A percentile compares a stretch with the other conserved stretches of the same genome.
Evolutionary conservation across 1,140 invertebrate genomes (phyloP).

Genomic region (Protaetia brevitarsis): DNA sequence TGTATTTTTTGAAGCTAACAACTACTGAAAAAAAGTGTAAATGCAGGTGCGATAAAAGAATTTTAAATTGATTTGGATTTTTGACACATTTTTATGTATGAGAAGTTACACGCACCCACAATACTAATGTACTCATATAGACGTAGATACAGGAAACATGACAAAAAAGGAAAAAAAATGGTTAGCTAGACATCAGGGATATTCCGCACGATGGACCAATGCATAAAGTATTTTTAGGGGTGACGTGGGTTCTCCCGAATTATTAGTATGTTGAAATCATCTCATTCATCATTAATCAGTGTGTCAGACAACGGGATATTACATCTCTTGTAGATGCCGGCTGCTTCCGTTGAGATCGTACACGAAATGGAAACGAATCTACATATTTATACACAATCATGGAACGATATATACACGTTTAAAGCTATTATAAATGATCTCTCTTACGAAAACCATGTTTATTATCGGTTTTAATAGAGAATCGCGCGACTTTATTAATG

Average conservation of each 20-base stretch:
- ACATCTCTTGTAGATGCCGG: slow-evolving; percentile 43
- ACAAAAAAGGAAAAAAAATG: too few species aligned
- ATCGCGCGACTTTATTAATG: slow-evolving; percentile 3
- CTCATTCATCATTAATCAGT: slow-evolving; percentile 42
- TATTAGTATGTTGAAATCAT: slow-evolving; percentile 30
- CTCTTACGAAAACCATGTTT: slow-evolving; percentile 19
- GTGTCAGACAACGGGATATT: slow-evolving; percentile 43
- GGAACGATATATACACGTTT: slow-evolving; percentile 33
- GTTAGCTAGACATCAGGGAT: too few species aligned
- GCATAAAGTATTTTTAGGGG: too few species aligned
- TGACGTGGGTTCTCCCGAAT: not conserved
- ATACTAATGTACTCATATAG: too few species aligned
- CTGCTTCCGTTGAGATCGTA: slow-evolving; percentile 39
- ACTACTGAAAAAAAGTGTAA: too few species aligned
- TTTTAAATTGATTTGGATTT: too few species aligned
- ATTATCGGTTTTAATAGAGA: slow-evolving; percentile 20
- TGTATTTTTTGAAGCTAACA: too few species aligned
- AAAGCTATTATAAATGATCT: slow-evolving; percentile 26
- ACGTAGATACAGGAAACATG: too few species aligned
- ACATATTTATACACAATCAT: slow-evolving; percentile 45
- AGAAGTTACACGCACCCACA: too few species aligned
- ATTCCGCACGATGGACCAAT: too few species aligned
- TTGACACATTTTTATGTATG: too few species aligned
- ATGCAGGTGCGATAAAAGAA: too few species aligned
- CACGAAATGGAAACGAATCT: slow-evolving; percentile 43